Percentiles rank a stretch among this genome's conserved stretches.
Conservation (phyloP, 2,888 invertebrate species). For the Zhengitettix transpicula region DNA sequence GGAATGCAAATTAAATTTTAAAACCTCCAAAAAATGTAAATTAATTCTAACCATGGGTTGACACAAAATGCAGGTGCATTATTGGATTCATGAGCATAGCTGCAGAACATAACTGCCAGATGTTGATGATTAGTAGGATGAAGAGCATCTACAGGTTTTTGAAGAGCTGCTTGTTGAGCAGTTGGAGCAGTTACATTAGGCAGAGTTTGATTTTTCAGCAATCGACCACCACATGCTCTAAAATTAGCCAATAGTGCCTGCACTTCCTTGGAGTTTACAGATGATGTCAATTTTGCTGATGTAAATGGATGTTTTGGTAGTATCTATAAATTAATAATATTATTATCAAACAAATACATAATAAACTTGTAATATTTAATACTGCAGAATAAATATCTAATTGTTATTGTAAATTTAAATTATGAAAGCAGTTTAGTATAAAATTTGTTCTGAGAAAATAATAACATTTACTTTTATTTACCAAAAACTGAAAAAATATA, state of each 20-base stretch:
- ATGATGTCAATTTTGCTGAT: conserved; percentile 45
- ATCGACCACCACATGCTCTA: conserved; percentile 64
- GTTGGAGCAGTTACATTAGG: not conserved
- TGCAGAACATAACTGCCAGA: conserved; percentile 77
- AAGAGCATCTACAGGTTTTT: conserved; percentile 42
- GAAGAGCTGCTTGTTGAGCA: not conserved
- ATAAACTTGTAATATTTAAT: no score
- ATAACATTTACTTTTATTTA: no score
- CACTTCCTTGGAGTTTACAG: conserved; percentile 44
- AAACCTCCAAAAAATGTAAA: no score
- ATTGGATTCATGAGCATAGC: conserved; percentile 54
- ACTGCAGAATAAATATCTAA: no score
- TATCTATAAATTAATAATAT: conserved; percentile 16
- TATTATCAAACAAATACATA: no score
- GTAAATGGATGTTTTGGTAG: conserved; percentile 60
- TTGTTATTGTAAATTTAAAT: no score
- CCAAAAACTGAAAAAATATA: no score
- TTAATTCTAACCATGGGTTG: conserved; percentile 54
- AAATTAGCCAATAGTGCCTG: conserved; percentile 67
- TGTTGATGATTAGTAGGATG: conserved; percentile 72
- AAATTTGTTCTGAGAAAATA: no score
- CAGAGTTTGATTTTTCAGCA: not conserved
- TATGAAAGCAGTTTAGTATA: no score
- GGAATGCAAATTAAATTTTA: no score
- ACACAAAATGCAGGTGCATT: conserved; percentile 81